These are phyloP conservation scores for Cryptoblepharus egeriae DNA, from an alignment of 2,797 vertebrate species.

Conservation along the genomic window DNA sequence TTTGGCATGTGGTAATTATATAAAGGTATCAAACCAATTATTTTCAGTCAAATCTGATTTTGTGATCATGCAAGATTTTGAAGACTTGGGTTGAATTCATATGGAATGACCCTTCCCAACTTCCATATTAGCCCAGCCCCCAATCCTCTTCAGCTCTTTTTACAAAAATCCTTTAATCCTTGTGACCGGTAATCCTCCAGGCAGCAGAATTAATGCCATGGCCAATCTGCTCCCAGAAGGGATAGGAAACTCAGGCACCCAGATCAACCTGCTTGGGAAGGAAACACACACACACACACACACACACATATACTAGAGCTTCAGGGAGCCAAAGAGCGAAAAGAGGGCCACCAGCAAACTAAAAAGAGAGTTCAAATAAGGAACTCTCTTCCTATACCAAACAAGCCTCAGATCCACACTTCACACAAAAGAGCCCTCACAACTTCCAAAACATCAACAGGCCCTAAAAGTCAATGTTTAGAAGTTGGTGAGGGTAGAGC, in stretches of 20 bases:
- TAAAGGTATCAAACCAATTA: no score
- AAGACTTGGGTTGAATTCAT: no score
- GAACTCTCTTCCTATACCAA: neutral
- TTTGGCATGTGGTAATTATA: no score
- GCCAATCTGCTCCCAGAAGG: constrained; percentile 14
- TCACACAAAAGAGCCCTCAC: neutral
- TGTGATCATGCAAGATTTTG: no score
- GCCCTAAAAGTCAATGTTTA: neutral
- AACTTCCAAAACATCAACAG: neutral
- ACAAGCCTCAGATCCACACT: neutral
- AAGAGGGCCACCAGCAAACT: neutral
- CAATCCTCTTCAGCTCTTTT: constrained; percentile 4
- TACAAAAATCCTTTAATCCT: constrained; percentile 38
- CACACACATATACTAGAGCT: no score
- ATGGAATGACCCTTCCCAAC: neutral
- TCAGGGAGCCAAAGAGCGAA: neutral
- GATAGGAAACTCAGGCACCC: neutral
- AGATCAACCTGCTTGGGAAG: neutral
- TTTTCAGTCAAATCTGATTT: no score
- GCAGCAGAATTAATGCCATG: constrained; percentile 3
- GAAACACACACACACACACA: neutral
- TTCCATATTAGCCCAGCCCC: neutral
- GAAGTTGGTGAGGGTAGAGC: neutral
- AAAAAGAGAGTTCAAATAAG: neutral
- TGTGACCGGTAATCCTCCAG: constrained; percentile 15